A percentile compares a stretch with the other conserved stretches of the same genome.
phyloP scores from a whole-genome alignment of 92 coral and sea anemone species.

The Umimayanthus kanabou region DNA sequence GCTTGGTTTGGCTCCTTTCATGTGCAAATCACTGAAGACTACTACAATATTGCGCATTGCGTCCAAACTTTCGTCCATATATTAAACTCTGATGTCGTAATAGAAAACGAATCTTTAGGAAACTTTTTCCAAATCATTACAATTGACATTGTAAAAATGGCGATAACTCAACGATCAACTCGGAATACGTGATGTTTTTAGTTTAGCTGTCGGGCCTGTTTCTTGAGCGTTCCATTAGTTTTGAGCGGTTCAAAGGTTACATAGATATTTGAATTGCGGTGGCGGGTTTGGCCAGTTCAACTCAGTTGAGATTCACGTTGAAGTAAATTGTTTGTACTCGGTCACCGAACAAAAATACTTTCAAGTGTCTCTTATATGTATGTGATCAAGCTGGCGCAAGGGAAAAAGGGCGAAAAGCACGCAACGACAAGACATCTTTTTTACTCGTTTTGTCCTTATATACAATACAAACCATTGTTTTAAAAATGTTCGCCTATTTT shows the following conservation, averaged over 20 bases:
- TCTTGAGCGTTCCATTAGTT: not conserved
- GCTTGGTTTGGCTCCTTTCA: not conserved
- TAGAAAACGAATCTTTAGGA: not conserved
- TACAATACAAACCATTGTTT: not conserved
- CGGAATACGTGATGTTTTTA: conserved; percentile 35
- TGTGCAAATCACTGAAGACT: conserved; percentile 4
- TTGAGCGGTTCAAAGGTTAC: conserved; percentile 39
- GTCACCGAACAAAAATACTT: not conserved
- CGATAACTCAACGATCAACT: not conserved
- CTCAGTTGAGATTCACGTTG: not conserved
- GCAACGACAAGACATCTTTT: not conserved
- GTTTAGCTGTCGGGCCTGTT: not conserved
- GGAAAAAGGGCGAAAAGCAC: not conserved
- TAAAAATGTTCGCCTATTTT: not conserved
- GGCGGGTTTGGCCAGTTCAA: conserved; percentile 6
- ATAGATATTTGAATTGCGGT: not conserved
- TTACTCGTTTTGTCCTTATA: not conserved
- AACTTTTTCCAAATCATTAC: too few species aligned
- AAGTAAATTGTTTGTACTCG: too few species aligned
- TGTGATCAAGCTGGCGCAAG: not conserved
- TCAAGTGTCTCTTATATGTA: not conserved
- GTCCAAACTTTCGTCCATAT: not conserved
- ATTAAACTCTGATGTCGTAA: not conserved
- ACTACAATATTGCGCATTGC: not conserved
- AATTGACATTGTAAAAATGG: too few species aligned